phyloP scores from a whole-genome alignment of 2,888 invertebrate genomes.

The Hymenopus coronatus region DNA sequence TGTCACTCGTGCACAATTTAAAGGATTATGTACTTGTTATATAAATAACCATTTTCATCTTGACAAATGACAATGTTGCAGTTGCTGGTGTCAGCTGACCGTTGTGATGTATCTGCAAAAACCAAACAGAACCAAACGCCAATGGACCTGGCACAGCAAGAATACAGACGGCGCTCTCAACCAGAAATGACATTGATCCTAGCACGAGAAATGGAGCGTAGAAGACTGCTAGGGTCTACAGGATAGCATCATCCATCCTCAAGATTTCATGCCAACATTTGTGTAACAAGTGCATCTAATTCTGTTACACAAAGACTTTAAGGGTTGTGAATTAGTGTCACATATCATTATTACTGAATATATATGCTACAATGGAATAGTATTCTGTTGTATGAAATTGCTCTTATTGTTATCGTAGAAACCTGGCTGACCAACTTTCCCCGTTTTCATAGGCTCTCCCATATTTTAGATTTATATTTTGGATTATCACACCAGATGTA shows the following conservation, averaged over 20 bases:
- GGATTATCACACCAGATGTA: no score
- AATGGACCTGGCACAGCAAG: slow-evolving; percentile 38
- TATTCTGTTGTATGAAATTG: no score
- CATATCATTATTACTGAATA: neutral
- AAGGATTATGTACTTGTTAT: no score
- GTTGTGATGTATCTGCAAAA: slow-evolving; percentile 34
- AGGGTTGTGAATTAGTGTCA: neutral
- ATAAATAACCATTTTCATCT: no score
- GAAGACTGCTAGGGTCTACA: slow-evolving; percentile 54
- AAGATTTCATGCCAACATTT: no score
- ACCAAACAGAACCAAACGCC: slow-evolving; percentile 33
- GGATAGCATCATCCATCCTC: neutral
- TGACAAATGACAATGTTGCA: slow-evolving; percentile 15
- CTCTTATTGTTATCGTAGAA: no score
- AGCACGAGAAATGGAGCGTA: slow-evolving; percentile 45
- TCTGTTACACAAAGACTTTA: neutral
- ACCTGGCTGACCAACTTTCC: no score
- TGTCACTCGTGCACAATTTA: no score
- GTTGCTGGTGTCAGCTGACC: slow-evolving; percentile 36
- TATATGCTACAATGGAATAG: no score
- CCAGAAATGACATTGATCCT: slow-evolving; percentile 36
- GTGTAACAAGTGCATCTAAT: no score
- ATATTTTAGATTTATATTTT: no score
- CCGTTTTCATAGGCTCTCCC: no score
- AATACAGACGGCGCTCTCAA: slow-evolving; percentile 37